Evolutionary conservation across 2,113 vertebrate species (phyloP), one percentile per base, ranked within the genome.

Genomic region (Bostrychus sinensis): DNA sequence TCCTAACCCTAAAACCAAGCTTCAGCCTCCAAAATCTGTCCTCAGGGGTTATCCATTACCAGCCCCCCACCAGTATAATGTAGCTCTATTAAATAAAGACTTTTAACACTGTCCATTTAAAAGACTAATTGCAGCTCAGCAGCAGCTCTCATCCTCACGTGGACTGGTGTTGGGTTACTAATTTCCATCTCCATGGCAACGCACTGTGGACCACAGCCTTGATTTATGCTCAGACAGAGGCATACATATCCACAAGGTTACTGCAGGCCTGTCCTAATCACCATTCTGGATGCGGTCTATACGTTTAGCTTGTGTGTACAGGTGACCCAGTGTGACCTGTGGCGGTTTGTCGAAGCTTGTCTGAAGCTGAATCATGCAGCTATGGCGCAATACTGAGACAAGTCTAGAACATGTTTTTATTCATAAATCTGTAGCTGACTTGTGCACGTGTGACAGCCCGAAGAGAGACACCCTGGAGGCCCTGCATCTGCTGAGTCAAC

Each of bases 161-260:
- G 57, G 30, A 42, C 25, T 8, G 16, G 66, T 53, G 62, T 75
- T 41, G 64, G 34, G 58, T 80, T 56, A 54, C 64, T 70, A 50
- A 78, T 78, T 60, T 50, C 66, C 30, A 7, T 77, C 60, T 56
- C 75, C 72, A 62, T 70, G 58, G 75, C 14, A 67, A 75, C 72
- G 28, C 57, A 9, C 30, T 25, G 25, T 36, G 39, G 59, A 30
- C 43, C 28, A 28, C 20, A 25, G 64, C 55, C 41, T 48, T 65
- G 64, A 77, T 81, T 69, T 77, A 73, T 53, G 48, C 42, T 48
- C 45, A 14, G 39, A 16, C 8, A 58, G 54, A 66, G 56, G 20
- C 12, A 19, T 36, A 36, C 8, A 30, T 41, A 62, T 46, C 23
- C 41, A 67, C 71, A 86, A 82, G 74, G 74, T 83, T 78, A 72